Base-by-base conservation (phyloP, 2,113 vertebrate genomes). In the Menidia beryllina region DNA sequence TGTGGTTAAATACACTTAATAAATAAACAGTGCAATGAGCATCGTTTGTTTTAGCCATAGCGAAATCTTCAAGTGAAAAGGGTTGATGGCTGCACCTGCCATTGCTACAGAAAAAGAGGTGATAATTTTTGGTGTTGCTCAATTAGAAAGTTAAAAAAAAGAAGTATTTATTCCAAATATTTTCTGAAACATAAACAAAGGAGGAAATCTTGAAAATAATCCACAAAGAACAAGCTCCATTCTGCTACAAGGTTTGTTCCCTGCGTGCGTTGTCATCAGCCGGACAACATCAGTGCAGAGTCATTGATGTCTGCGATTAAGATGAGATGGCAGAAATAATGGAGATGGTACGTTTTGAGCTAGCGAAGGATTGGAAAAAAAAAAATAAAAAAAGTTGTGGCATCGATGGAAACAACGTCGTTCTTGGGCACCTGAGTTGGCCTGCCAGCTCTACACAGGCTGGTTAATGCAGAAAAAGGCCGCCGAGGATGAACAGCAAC, bases 391-490 rank as follows among this genome's bases (percentile, higher is more conserved):
- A 45, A 45, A n/a, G 41, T 19, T 45, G 41, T 7, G n/a, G 41
- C 41, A n/a, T 17, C 41, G 8, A 45, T 19, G 41, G 15, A 45
- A 45, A 45, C 17, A 45, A 45, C 4, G 41, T 45, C 10, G n/a
- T n/a, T n/a, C n/a, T 45, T 45, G 6, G 41, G 41, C 41, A 45
- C 4, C 5, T 5, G 19, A 7, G n/a, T 17, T 45, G 41, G 17
- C 38, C 21, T 58, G 11, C 45, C 27, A 75, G 57, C 64, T 52
- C 25, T 52, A 52, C n/a, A 19, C 49, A 61, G 39, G 6, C 34
- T 77, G 65, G 15, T 51, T 63, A 48, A 79, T 30, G 56, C 24
- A 50, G 39, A 55, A 66, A 36, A 71, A 47, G 5, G 61, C 45
- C 25, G 15, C 25, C 19, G 24, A 43, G 24, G 47, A 43, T 8